Evolutionary conservation across 2,113 vertebrate genomes (phyloP).

Genomic region (Spea multiplicata): DNA sequence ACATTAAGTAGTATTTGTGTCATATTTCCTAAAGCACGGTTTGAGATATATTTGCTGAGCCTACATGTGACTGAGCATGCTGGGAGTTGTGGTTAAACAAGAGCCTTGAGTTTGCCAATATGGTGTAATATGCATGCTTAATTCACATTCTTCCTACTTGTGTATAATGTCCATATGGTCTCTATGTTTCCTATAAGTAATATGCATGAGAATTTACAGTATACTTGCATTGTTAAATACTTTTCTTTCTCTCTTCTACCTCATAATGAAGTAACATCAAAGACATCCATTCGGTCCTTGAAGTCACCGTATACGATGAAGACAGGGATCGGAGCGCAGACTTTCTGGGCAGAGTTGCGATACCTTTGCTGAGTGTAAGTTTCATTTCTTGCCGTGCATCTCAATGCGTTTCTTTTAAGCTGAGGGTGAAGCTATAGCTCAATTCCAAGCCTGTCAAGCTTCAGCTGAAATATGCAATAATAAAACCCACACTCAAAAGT

Average conservation of each 20-base stretch:
- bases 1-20: no score
- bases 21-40: no score
- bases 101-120: no score
- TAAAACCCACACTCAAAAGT: conserved; percentile 65
- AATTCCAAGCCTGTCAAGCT: conserved; percentile 71
- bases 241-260: conserved; percentile 29
- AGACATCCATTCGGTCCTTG: conserved; percentile 96
- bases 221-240: background rate
- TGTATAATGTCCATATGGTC: no score
- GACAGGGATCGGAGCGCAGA: conserved; percentile 94
- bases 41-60: no score
- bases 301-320: conserved; percentile 96
- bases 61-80: no score
- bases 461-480: conserved; percentile 76
- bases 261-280: conserved; percentile 85
- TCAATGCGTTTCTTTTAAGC: conserved; percentile 57
- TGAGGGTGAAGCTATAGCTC: conserved; percentile 42
- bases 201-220: background rate
- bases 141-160: no score
- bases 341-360: conserved; percentile 96
- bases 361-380: conserved; percentile 95
- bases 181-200: no score
- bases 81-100: no score
- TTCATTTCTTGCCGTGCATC: conserved; percentile 61
- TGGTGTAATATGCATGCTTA: no score